Conservation (phyloP, 2,888 invertebrate genomes). For the Polymixis flavicincta region DNA sequence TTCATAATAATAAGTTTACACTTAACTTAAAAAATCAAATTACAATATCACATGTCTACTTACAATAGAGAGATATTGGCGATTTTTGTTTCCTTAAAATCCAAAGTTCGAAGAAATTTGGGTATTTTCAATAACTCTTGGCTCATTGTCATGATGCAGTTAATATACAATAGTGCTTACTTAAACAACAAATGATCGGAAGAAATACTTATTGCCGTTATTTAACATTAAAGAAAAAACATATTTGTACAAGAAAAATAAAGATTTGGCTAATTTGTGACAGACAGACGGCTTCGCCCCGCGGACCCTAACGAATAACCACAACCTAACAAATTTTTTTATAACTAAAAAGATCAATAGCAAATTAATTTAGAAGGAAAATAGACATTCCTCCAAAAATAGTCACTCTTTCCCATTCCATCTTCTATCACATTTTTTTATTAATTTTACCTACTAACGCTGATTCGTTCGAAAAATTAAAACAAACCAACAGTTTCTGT, state of each 20-base stretch:
- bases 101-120: conserved; percentile 78
- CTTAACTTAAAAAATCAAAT: conserved; percentile 86
- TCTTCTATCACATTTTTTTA: conserved; percentile 86
- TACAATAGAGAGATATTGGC: conserved; percentile 91
- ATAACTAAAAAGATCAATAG: conserved; percentile 77
- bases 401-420: conserved; percentile 77
- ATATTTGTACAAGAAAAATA: conserved; percentile 85
- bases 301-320: conserved; percentile 78
- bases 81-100: conserved; percentile 79
- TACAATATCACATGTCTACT: conserved; percentile 91
- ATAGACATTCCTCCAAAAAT: conserved; percentile 82
- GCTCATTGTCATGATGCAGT: conserved; percentile 81
- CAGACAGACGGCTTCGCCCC: conserved; percentile 72
- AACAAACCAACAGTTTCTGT: conserved; percentile 79
- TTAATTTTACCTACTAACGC: conserved; percentile 76
- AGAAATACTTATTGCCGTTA: conserved; percentile 87
- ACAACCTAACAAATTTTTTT: conserved; percentile 86
- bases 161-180: conserved; percentile 80
- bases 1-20: conserved; percentile 88
- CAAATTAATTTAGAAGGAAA: conserved; percentile 82
- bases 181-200: conserved; percentile 85
- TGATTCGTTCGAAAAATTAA: conserved; percentile 78
- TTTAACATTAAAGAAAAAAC: conserved; percentile 77
- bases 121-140: conserved; percentile 75
- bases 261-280: conserved; percentile 88